These are phyloP conservation scores for Conus canariensis DNA, from an alignment of 2,888 invertebrate genomes.

Conservation along the genomic window DNA sequence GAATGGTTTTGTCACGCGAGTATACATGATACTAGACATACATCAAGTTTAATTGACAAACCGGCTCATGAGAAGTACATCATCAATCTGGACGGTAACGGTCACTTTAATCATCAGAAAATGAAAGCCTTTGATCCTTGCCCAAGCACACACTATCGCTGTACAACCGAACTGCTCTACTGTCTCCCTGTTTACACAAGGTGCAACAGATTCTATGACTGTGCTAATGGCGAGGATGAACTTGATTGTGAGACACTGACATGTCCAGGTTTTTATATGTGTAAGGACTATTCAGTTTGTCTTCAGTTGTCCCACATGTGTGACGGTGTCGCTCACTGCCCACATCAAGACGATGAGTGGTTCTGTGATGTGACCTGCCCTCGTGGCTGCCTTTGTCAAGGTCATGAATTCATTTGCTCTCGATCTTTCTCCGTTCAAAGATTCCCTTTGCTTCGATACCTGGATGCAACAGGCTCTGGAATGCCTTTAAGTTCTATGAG, in stretches of 20 bases:
- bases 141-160: neutral
- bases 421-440: neutral
- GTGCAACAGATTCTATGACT: neutral
- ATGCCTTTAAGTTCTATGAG: neutral
- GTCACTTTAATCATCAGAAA: neutral
- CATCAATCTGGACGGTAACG: neutral
- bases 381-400: neutral
- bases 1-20: neutral
- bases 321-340: neutral
- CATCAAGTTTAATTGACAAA: neutral
- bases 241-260: neutral
- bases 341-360: neutral
- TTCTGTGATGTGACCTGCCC: conserved; percentile 14
- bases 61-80: neutral
- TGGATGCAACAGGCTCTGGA: neutral
- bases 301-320: neutral
- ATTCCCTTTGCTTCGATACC: neutral
- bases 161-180: neutral
- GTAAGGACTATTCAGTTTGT: neutral
- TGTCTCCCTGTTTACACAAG: conserved; percentile 10
- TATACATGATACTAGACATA: neutral
- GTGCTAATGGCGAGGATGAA: neutral
- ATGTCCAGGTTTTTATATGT: neutral
- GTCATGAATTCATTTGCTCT: neutral
- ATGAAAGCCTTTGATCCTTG: neutral